phyloP scores from a whole-genome alignment of 1,140 invertebrate species.

The Nymphalis io region DNA sequence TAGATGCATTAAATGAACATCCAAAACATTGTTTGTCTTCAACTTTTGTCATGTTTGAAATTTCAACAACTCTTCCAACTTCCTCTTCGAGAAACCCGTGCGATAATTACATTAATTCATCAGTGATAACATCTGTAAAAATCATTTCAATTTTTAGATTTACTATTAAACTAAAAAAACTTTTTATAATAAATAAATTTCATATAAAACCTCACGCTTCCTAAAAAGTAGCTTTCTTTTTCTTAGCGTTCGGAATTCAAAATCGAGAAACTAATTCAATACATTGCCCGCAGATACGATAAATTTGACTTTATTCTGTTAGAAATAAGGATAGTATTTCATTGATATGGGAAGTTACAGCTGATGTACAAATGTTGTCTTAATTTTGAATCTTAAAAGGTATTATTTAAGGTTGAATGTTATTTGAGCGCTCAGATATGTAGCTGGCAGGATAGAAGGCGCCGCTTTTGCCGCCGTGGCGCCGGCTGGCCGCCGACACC shows the following conservation, averaged over 20 bases:
- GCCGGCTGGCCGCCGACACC: constrained; percentile 75
- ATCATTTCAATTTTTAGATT: background rate
- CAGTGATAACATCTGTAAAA: background rate
- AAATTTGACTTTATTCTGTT: constrained; percentile 38
- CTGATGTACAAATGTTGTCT: constrained; percentile 38
- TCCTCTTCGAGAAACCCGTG: background rate
- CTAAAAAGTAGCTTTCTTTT: constrained; percentile 77
- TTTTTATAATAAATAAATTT: constrained; percentile 52
- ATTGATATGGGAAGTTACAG: constrained; percentile 49
- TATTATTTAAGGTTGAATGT: constrained; percentile 41
- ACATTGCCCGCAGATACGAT: constrained; percentile 14
- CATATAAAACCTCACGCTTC: constrained; percentile 64
- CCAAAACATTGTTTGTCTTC: background rate
- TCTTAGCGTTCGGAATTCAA: constrained; percentile 70
- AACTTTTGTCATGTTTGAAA: background rate
- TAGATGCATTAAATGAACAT: constrained; percentile 16
- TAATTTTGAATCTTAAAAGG: constrained; percentile 34
- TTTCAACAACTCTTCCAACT: background rate
- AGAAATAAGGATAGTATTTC: constrained; percentile 39
- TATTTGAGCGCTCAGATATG: constrained; percentile 29
- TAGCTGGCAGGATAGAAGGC: constrained; percentile 73
- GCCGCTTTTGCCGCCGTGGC: constrained; percentile 72
- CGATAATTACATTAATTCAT: background rate
- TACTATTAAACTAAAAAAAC: constrained; percentile 21
- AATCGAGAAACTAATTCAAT: constrained; percentile 71